A percentile compares a stretch with the other conserved stretches of the same genome.
These are phyloP conservation scores for Chlamydotis undulata DNA, from an alignment of 2,113 vertebrate genomes.

Conservation along the genomic window DNA sequence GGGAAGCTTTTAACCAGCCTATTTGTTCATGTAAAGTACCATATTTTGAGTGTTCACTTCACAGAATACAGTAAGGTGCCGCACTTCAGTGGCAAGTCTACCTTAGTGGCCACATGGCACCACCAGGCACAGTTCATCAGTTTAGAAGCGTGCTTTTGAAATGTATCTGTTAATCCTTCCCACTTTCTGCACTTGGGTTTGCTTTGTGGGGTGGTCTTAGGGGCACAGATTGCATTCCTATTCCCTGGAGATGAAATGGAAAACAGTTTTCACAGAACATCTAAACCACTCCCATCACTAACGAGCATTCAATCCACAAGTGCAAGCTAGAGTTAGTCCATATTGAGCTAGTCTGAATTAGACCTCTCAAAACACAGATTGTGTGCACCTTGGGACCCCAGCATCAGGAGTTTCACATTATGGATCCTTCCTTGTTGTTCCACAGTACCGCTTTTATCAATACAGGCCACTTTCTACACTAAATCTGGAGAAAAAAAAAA, in stretches of 20 bases:
- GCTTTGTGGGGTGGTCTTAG: not conserved
- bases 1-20: not conserved
- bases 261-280: not conserved
- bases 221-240: not conserved
- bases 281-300: not conserved
- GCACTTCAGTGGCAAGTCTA: not conserved
- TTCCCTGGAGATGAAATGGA: not conserved
- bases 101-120: rapidly evolving
- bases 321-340: not conserved
- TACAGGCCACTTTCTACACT: not conserved
- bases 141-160: not conserved
- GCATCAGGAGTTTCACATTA: not conserved
- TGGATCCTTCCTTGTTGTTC: not conserved
- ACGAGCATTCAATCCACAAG: not conserved
- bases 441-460: not conserved
- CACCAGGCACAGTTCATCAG: not conserved
- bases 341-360: not conserved
- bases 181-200: not conserved
- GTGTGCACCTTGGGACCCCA: not conserved
- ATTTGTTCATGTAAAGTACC: not conserved
- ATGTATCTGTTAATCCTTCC: not conserved
- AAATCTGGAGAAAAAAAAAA: not conserved
- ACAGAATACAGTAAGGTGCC: too few species aligned
- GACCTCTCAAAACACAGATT: not conserved
- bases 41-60: not conserved